Base-by-base conservation (phyloP, 2,797 vertebrate genomes). In the Amblyopsis hoosieri region DNA sequence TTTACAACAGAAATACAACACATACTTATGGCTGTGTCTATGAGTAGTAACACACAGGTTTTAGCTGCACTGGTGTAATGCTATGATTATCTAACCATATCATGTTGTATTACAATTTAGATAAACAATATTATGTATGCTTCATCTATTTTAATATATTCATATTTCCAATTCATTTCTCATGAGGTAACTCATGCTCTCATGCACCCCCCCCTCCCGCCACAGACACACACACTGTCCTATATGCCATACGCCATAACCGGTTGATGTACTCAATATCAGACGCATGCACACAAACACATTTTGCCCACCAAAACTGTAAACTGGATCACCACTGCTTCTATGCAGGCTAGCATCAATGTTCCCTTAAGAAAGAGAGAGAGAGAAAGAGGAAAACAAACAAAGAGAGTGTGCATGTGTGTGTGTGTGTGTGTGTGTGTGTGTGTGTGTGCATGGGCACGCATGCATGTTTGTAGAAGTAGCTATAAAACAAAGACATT, bases 181-280 rank as follows among this genome's bases (percentile, higher is more conserved):
- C 8, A 8, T 37, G 0, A 37, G 33, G 8, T 37, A 37, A 37
- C 33, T 37, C 33, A 17, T 45, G 51, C 10, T 70, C 52, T 52
- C 57, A 54, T 64, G 50, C 48, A 33, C 33, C 33, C 51, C n/a
- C 45, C 31, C 48, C 11, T n/a, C 46, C 14, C 23, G 0, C 15
- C 49, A 54, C 15, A 45, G 17, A 17, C n/a, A 42, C 31, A 62
- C 50, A n/a, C 37, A 78, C 80, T 10, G 14, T 31, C 82, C 69
- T 59, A 64, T 70, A 79, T 83, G 76, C n/a, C 82, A 70, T 62
- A 62, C 69, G 75, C 75, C 72, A 78, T 82, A 84, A 80, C 73
- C 78, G 73, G 73, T 68, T 37, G 79, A 60, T 75, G 77, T 61
- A 79, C 52, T 57, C 48, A 75, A 78, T 78, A 69, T 65, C 58